These are phyloP conservation scores for Bombus sibiricus DNA, from an alignment of 1,140 invertebrate genomes.

Conservation along the genomic window DNA sequence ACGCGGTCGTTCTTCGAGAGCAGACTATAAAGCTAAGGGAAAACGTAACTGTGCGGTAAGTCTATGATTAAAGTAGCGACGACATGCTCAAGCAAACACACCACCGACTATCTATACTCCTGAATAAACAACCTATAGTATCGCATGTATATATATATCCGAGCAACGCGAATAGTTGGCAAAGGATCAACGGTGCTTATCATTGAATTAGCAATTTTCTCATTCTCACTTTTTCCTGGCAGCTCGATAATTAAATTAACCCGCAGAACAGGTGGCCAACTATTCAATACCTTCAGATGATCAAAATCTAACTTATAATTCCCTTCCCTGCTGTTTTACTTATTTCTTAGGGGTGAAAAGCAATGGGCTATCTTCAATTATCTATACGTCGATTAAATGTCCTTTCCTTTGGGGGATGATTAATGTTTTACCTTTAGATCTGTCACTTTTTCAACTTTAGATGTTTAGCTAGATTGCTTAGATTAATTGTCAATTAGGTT, in stretches of 20 bases:
- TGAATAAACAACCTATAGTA: slow-evolving; percentile 49
- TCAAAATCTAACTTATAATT: not conserved
- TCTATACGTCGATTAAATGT: not conserved
- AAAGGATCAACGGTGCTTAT: slow-evolving; percentile 29
- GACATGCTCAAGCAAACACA: slow-evolving; percentile 28
- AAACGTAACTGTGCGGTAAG: not conserved
- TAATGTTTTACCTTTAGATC: not conserved
- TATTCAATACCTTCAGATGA: not conserved
- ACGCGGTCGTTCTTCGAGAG: no score
- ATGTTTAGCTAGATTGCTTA: not conserved
- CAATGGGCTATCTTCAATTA: not conserved
- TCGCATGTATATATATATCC: not conserved
- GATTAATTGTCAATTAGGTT: no score
- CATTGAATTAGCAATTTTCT: slow-evolving; percentile 51
- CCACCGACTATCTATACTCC: not conserved
- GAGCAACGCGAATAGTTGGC: slow-evolving; percentile 33
- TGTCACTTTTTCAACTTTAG: not conserved
- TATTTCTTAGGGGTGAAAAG: not conserved
- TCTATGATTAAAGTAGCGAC: slow-evolving; percentile 7
- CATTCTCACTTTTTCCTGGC: slow-evolving; percentile 44
- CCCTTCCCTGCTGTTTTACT: not conserved
- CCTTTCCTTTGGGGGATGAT: not conserved
- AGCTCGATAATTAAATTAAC: slow-evolving; percentile 44
- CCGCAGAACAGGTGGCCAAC: slow-evolving; percentile 9
- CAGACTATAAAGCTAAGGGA: not conserved